Percentiles rank a stretch among this genome's conserved stretches.
phyloP scores from a whole-genome alignment of 2,888 invertebrate genomes.

The Eucera pruinosa region DNA sequence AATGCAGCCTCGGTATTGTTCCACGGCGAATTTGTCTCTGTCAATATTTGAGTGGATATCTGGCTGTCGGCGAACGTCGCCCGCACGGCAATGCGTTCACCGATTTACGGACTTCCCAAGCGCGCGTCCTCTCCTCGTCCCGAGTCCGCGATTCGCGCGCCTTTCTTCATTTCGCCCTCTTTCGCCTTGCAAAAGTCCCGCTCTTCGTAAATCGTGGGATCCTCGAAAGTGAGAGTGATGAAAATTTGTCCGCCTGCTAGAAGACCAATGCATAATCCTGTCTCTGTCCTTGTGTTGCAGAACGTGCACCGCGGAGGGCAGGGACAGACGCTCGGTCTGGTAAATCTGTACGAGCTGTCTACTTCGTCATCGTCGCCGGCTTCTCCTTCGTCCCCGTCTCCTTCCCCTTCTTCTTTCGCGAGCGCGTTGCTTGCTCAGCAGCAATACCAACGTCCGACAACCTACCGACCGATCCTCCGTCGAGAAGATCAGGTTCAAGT shows the following conservation, averaged over 20 bases:
- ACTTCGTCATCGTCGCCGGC: conserved; percentile 66
- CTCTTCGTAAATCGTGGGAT: neutral
- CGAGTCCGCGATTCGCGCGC: neutral
- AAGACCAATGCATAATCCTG: conserved; percentile 70
- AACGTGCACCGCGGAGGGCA: conserved; percentile 83
- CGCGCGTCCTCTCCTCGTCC: neutral
- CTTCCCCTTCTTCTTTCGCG: conserved; percentile 65
- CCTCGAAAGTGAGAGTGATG: no score
- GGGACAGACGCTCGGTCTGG: conserved; percentile 78
- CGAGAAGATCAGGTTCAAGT: conserved; percentile 78
- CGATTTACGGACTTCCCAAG: conserved; percentile 39
- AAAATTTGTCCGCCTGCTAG: neutral
- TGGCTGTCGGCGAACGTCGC: no score
- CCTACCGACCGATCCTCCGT: conserved; percentile 78
- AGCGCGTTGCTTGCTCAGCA: conserved; percentile 63
- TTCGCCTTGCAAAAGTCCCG: neutral
- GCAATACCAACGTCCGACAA: conserved; percentile 78
- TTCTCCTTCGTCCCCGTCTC: conserved; percentile 52
- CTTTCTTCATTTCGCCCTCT: neutral
- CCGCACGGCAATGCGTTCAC: no score
- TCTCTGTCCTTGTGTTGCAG: conserved; percentile 84
- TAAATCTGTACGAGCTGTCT: conserved; percentile 63
- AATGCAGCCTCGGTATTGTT: no score
- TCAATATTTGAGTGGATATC: conserved; percentile 62
- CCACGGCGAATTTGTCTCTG: conserved; percentile 55